phyloP scores from a whole-genome alignment of 1,140 invertebrate genomes.

The Drosophila obscura region DNA sequence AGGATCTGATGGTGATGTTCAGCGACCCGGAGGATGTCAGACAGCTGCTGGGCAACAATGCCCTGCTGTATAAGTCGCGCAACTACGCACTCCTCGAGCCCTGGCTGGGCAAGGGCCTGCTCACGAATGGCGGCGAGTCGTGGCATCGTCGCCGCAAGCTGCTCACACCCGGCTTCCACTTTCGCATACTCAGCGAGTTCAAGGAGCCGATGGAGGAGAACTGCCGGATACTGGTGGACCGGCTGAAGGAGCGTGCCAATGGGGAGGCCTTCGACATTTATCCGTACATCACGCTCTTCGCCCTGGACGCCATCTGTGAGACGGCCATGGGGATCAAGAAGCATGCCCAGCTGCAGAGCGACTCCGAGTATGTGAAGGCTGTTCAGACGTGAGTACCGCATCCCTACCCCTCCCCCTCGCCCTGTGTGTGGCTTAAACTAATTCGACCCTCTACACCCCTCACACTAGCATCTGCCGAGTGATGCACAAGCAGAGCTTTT shows the following conservation, averaged over 20 bases:
- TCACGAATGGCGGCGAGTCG: slow-evolving; percentile 88
- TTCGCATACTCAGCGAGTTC: slow-evolving; percentile 93
- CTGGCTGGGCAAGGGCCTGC: slow-evolving; percentile 88
- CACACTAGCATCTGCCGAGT: slow-evolving; percentile 82
- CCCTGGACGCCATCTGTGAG: slow-evolving; percentile 92
- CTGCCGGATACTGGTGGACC: slow-evolving; percentile 78
- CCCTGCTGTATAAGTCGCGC: slow-evolving; percentile 84
- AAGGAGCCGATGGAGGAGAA: slow-evolving; percentile 86
- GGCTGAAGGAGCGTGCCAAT: slow-evolving; percentile 59
- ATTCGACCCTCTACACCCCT: background rate
- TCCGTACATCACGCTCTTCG: slow-evolving; percentile 88
- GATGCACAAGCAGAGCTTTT: slow-evolving; percentile 84
- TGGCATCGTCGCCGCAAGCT: slow-evolving; percentile 93
- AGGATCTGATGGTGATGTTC: slow-evolving; percentile 76
- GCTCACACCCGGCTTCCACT: slow-evolving; percentile 95
- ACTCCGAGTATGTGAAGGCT: slow-evolving; percentile 87
- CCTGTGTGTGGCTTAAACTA: background rate
- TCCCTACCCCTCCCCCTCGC: background rate
- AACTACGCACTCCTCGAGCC: slow-evolving; percentile 86
- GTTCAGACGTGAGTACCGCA: slow-evolving; percentile 78
- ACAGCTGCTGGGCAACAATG: slow-evolving; percentile 87
- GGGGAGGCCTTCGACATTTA: slow-evolving; percentile 86
- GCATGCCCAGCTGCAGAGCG: slow-evolving; percentile 85
- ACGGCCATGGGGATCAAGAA: slow-evolving; percentile 92
- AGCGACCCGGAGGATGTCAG: slow-evolving; percentile 74